phyloP scores from a whole-genome alignment of 2,113 vertebrate genomes.

The Psephotus haematonotus region DNA sequence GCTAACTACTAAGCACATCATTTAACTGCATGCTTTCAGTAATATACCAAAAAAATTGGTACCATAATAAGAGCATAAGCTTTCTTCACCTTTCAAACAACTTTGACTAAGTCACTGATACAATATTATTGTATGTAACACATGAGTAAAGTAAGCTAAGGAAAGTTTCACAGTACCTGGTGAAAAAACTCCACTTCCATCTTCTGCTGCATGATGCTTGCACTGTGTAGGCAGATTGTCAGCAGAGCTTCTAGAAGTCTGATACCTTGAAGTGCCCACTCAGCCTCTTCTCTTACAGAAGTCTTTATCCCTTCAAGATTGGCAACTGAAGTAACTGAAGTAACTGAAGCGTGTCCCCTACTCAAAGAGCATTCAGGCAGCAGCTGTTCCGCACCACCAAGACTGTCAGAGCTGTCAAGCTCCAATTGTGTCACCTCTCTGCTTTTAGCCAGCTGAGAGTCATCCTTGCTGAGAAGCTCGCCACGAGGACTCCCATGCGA shows the following conservation, averaged over 20 bases:
- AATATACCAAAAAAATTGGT: fast-evolving
- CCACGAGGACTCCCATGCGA: neutral
- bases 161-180: conserved; percentile 78
- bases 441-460: neutral
- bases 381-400: neutral
- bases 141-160: neutral
- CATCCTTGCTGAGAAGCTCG: conserved; percentile 19
- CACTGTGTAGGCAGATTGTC: conserved; percentile 91
- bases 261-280: conserved; percentile 86
- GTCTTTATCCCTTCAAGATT: conserved; percentile 47
- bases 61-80: neutral
- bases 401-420: neutral
- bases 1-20: neutral
- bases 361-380: neutral
- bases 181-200: conserved; percentile 78
- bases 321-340: neutral
- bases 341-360: neutral
- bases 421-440: neutral
- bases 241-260: conserved; percentile 91
- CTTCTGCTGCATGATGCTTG: conserved; percentile 80
- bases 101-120: neutral
- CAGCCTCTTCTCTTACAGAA: conserved; percentile 69
- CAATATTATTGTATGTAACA: neutral
- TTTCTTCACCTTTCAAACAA: neutral
- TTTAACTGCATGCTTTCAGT: neutral